These are phyloP conservation scores for Ophiodon elongatus DNA, from an alignment of 2,113 vertebrate species.

Conservation along the genomic window DNA sequence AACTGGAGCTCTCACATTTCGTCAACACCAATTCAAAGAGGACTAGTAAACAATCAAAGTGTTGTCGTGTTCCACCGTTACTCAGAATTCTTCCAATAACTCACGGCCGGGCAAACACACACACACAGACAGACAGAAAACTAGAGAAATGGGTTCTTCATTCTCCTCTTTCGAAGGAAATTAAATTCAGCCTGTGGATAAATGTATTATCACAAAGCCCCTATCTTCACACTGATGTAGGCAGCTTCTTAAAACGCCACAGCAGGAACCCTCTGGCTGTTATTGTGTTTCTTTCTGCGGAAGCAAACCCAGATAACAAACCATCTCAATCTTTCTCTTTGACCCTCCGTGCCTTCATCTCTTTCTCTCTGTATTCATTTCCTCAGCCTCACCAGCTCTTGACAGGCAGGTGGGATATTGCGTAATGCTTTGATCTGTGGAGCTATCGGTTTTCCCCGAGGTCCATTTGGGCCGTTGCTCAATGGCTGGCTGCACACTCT, in stretches of 20 bases:
- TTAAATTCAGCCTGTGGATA: constrained; percentile 59
- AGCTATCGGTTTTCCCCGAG: constrained; percentile 7
- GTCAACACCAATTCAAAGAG: constrained; percentile 33
- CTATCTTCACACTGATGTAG: constrained; percentile 48
- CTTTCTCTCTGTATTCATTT: constrained; percentile 55
- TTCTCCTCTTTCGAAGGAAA: constrained; percentile 65
- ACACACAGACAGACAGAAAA: constrained; percentile 7
- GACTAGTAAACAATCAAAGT: constrained; percentile 5
- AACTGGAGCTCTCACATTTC: not conserved
- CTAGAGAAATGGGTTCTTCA: constrained; percentile 25
- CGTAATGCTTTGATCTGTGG: constrained; percentile 47
- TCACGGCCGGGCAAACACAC: not conserved
- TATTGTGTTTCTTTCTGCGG: constrained; percentile 55
- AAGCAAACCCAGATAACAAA: constrained; percentile 58
- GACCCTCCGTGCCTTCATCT: not conserved
- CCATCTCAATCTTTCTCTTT: constrained; percentile 34
- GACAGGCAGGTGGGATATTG: constrained; percentile 58
- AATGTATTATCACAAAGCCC: constrained; percentile 58
- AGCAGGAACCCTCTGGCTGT: constrained; percentile 38
- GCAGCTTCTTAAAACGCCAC: constrained; percentile 39
- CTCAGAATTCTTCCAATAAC: constrained; percentile 29
- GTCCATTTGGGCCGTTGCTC: constrained; percentile 15
- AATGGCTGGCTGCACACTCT: not conserved
- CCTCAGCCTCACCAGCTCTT: constrained; percentile 49
- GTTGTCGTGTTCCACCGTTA: not conserved